Percentiles rank a stretch among this genome's conserved stretches.
phyloP scores from a whole-genome alignment of 1,140 invertebrate genomes.

The Helicoverpa zea region DNA sequence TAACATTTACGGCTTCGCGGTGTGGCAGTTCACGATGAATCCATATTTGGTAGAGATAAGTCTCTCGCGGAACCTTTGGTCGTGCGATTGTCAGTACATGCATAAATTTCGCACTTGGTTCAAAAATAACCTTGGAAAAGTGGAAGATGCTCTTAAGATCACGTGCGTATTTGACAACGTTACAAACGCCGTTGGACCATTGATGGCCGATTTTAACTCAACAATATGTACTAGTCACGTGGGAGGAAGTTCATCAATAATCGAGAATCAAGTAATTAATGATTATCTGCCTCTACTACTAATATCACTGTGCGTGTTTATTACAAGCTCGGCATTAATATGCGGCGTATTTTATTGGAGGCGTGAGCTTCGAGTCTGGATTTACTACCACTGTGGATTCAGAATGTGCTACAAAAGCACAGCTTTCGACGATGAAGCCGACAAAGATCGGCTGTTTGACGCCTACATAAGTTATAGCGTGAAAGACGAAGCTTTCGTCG shows the following conservation, averaged over 20 bases:
- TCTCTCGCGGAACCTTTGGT: slow-evolving; percentile 95
- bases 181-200: slow-evolving; percentile 88
- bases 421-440: slow-evolving; percentile 91
- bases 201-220: slow-evolving; percentile 90
- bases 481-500: slow-evolving; percentile 96
- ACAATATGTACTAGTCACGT: slow-evolving; percentile 90
- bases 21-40: slow-evolving; percentile 92
- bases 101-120: slow-evolving; percentile 93
- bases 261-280: slow-evolving; percentile 92
- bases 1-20: slow-evolving; percentile 92
- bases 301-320: slow-evolving; percentile 91
- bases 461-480: slow-evolving; percentile 97
- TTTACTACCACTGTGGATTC: slow-evolving; percentile 94
- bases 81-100: slow-evolving; percentile 95
- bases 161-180: slow-evolving; percentile 90
- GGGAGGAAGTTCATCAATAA: slow-evolving; percentile 89
- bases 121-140: slow-evolving; percentile 90
- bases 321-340: slow-evolving; percentile 90
- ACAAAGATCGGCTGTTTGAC: slow-evolving; percentile 95
- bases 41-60: slow-evolving; percentile 93
- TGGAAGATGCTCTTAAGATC: slow-evolving; percentile 90
- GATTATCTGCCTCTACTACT: slow-evolving; percentile 93
- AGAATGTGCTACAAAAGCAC: slow-evolving; percentile 94
- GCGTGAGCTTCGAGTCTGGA: slow-evolving; percentile 94
- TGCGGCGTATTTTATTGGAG: slow-evolving; percentile 93